These are phyloP conservation scores for Cheumatopsyche charites DNA, from an alignment of 1,140 invertebrate genomes.

Conservation along the genomic window DNA sequence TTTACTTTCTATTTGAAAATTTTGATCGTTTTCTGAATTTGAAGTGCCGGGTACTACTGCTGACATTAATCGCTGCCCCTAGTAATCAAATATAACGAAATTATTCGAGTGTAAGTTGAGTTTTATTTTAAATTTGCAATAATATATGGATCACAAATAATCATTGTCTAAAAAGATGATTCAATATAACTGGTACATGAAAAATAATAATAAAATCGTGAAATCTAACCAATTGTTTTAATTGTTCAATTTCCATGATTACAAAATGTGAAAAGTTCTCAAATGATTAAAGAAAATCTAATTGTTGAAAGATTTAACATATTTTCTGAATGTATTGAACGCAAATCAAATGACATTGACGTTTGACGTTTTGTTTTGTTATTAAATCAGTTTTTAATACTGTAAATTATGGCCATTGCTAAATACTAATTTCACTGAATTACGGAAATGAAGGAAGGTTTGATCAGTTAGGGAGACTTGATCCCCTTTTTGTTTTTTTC, in stretches of 20 bases:
- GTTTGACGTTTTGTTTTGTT: slow-evolving; percentile 31
- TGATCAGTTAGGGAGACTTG: no score
- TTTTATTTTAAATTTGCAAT: not conserved
- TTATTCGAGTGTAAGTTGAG: not conserved
- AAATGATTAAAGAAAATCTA: not conserved
- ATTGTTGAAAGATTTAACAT: not conserved
- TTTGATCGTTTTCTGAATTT: slow-evolving; percentile 53
- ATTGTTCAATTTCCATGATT: not conserved
- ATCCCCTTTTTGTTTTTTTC: no score
- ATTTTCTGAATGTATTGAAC: no score
- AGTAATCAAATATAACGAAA: slow-evolving; percentile 41
- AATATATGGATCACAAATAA: not conserved
- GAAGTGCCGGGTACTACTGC: slow-evolving; percentile 59
- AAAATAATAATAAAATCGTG: not conserved
- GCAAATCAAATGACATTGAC: slow-evolving; percentile 11
- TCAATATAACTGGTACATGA: not conserved
- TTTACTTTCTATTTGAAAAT: slow-evolving; percentile 56
- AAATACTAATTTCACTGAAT: no score
- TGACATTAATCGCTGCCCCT: slow-evolving; percentile 66
- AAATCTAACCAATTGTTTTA: not conserved
- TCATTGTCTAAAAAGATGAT: not conserved
- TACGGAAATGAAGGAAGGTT: no score
- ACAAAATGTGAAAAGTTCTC: not conserved
- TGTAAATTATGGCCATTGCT: no score
- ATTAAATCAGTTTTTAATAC: no score